These are phyloP conservation scores for Yasuhikotakia modesta DNA, from an alignment of 2,797 vertebrate genomes.

Conservation along the genomic window DNA sequence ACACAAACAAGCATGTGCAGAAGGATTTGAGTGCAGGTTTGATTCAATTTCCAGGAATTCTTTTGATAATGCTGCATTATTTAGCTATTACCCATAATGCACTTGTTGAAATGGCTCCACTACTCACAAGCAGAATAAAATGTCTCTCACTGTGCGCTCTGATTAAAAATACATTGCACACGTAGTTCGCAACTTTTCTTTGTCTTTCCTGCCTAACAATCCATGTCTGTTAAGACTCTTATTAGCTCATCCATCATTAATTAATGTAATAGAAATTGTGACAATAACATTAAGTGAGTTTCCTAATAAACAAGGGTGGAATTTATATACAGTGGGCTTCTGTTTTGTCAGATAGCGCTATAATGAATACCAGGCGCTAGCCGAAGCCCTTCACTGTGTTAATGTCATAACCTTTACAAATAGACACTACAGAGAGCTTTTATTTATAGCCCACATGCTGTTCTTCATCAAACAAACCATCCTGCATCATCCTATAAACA, in stretches of 20 bases:
- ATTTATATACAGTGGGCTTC: slow-evolving; percentile 12
- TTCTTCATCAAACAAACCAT: neutral
- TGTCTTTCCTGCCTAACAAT: neutral
- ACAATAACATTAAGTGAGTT: neutral
- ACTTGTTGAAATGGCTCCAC: neutral
- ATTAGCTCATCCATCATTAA: neutral
- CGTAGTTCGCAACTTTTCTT: neutral
- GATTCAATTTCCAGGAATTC: neutral
- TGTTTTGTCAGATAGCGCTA: neutral
- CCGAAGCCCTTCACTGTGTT: neutral
- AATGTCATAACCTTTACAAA: slow-evolving; percentile 8
- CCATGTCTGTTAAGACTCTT: neutral
- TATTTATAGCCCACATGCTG: slow-evolving; percentile 1
- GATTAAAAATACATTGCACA: neutral
- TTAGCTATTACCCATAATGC: neutral
- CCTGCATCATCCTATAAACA: slow-evolving; percentile 7
- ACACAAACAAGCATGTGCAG: neutral
- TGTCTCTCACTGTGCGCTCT: neutral
- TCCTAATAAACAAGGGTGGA: neutral
- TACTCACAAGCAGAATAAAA: neutral
- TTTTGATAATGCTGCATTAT: slow-evolving; percentile 3
- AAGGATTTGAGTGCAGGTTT: neutral
- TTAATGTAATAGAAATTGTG: neutral
- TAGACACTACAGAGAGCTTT: neutral
- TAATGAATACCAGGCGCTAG: neutral